Evolutionary conservation across 2,797 vertebrate species (phyloP).

Genomic region (Urophycis tenuis): DNA sequence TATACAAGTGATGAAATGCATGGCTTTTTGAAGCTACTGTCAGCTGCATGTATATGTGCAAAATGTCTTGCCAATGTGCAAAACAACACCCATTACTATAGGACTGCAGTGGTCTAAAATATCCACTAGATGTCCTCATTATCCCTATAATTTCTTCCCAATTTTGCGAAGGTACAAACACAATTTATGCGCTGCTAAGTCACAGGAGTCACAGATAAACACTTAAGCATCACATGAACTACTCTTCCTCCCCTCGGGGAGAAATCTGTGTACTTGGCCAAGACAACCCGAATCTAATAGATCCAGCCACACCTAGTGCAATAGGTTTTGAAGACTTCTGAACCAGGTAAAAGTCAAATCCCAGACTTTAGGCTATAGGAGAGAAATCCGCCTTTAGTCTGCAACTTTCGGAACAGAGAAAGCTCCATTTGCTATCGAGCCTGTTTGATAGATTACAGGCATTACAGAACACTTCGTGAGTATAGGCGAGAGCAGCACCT

Average conservation of each 20-base stretch:
- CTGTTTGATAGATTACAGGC: not conserved
- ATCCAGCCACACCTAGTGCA: not conserved
- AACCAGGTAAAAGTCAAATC: not conserved
- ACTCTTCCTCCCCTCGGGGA: not conserved
- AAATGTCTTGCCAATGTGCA: not conserved
- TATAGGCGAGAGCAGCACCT: no score
- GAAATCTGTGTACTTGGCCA: not conserved
- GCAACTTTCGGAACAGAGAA: not conserved
- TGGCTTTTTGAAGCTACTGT: not conserved
- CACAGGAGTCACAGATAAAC: not conserved
- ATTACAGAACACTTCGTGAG: no score
- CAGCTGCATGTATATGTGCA: not conserved
- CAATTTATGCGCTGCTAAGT: no score
- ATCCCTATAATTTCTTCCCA: not conserved
- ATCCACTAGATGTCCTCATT: not conserved
- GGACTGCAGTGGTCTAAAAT: not conserved
- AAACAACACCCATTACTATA: not conserved
- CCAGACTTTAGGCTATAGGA: no score
- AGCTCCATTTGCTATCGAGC: not conserved
- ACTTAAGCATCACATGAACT: not conserved
- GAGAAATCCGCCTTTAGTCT: not conserved
- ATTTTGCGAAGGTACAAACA: not conserved
- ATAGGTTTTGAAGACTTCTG: not conserved
- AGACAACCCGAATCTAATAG: not conserved
- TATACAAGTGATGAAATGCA: not conserved